Base-by-base conservation (phyloP, 2,888 invertebrate genomes). In the Eupeodes luniger region DNA sequence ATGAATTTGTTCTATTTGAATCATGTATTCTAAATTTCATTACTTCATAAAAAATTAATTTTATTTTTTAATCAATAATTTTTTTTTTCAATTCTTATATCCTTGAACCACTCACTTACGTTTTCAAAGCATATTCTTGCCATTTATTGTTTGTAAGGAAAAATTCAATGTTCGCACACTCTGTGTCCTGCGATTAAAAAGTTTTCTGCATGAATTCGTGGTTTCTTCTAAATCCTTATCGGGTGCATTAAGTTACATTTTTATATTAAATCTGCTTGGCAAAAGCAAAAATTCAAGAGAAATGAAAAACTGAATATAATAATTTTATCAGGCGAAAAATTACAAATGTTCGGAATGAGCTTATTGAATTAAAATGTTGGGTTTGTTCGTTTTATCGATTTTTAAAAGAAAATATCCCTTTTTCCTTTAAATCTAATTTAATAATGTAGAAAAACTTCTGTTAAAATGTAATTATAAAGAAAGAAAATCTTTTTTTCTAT, bases 261-360 rank as follows among this genome's bases (percentile, higher is more conserved):
- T 16, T 1, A 57, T 36, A 6, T 59, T 1, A 27, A 40, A 40
- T 59, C n/a, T 51, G 36, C 51, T 51, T 36, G 51, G 12, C 0
- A n/a, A 53, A 53, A 51, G 36, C n/a, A 36, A 51, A 51, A 40
- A 16, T 12, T 44, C 5, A 16, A 11, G 2, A 53, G 16, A 16
- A 53, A 53, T 19, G 0, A 27, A 57, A 3, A 57, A 27, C 11
- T 47, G 47, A 66, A 66, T 14, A 57, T 57, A 55, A 55, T 19
- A 51, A 40, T 40, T 40, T 51, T 7, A 19, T 66, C 62, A 19
- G n/a, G 44, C 55, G 36, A 11, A 49, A 76, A 76, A 76, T 76
- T 64, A 55, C 36, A 44, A 76, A 76, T 64, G 55, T n/a, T 12
- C 66, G 47, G 16, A 55, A 66, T 66, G 57, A 77, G 34, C 66